Evolutionary conservation across 2,797 vertebrate genomes (phyloP), one percentile per base, ranked within the genome.

Genomic region (Ctenopoma multispine): DNA sequence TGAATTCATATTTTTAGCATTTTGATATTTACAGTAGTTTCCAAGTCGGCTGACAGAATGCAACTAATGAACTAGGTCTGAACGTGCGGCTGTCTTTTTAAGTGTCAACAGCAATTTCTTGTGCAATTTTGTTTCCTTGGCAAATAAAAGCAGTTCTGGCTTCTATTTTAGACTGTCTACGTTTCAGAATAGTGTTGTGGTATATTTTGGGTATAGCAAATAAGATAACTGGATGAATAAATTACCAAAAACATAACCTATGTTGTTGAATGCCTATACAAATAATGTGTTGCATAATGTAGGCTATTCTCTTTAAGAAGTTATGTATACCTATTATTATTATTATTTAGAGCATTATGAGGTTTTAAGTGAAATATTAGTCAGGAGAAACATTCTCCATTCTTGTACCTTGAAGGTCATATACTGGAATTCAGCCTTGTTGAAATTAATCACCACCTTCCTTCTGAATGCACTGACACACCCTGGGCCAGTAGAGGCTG

Each of bases 401-500:
- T n/a, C 31, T 34, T 66, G 62, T 34, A 31, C 23, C 21, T 17
- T 63, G 31, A 48, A 23, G 14, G 46, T 9, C 34, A 55, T 34
- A 34, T 34, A 34, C 31, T 9, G 5, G 6, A 12, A 53, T 36
- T 4, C 11, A 31, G 23, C 44, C 5, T 6, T 55, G 49, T 44
- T 38, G 31, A 48, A 38, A 15, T 62, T 56, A 20, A 53, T 51
- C 29, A 64, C 11, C 15, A 15, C 20, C 5, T 68, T 65, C 50
- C n/a, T 23, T 64, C 5, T 51, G 10, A 43, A 3, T 81, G 84
- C 59, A 76, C 38, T n/a, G 34, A 69, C 84, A 72, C 43, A 41
- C 53, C 1, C 12, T n/a, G 2, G 40, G 4, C 87, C 89, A 90
- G 84, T 82, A 92, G 91, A 87, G 85, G 84, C 36, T 79, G 75